A percentile compares a stretch with the other conserved stretches of the same genome.
These are phyloP conservation scores for Polyodon spathula DNA, from an alignment of 2,113 vertebrate species.

Conservation along the genomic window DNA sequence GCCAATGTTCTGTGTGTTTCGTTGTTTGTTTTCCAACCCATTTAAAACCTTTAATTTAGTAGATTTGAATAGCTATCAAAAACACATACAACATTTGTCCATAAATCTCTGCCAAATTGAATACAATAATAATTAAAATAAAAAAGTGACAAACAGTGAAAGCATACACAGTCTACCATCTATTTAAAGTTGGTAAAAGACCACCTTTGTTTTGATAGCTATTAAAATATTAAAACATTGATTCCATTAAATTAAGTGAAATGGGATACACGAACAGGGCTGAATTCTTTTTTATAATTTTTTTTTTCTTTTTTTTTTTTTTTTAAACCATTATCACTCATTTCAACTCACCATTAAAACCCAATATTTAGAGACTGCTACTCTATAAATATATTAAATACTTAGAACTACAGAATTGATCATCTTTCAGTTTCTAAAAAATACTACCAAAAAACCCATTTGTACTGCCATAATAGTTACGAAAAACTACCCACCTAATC, in stretches of 20 bases:
- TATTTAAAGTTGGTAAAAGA: constrained; percentile 25
- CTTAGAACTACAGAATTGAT: constrained; percentile 50
- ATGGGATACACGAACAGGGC: constrained; percentile 27
- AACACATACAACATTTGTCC: constrained; percentile 26
- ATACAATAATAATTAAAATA: constrained; percentile 27
- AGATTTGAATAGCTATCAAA: constrained; percentile 61
- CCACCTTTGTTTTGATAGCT: constrained; percentile 51
- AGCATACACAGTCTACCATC: constrained; percentile 29
- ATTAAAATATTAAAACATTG: constrained; percentile 55
- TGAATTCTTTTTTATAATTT: constrained; percentile 12
- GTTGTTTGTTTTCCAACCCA: constrained; percentile 29
- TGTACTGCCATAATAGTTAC: constrained; percentile 26
- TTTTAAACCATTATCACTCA: constrained; percentile 48
- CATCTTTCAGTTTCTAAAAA: constrained; percentile 39
- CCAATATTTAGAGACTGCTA: constrained; percentile 49
- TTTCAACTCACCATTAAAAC: constrained; percentile 50
- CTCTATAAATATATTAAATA: constrained; percentile 50
- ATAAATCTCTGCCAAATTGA: constrained; percentile 26
- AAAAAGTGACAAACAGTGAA: background rate
- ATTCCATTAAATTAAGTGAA: constrained; percentile 42
- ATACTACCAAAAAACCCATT: constrained; percentile 37
- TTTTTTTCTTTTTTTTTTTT: constrained; percentile 22
- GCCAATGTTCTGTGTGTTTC: constrained; percentile 8
- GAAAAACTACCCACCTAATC: constrained; percentile 6
- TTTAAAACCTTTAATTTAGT: constrained; percentile 23